Evolutionary conservation across 2,797 vertebrate genomes (phyloP).

Genomic region (Manis javanica): DNA sequence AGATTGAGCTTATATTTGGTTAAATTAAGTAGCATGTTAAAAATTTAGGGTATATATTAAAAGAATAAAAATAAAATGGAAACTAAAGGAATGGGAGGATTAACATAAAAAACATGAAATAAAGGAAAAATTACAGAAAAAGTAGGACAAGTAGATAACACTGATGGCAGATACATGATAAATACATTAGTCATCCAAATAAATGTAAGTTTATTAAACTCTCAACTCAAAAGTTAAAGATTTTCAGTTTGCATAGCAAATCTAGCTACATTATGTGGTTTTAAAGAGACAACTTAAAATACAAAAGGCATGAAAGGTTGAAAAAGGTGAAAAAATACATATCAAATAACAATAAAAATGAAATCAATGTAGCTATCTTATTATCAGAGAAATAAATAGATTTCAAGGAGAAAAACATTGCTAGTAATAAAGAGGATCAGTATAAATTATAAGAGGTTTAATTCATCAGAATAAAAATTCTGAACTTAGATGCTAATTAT

Average conservation of each 20-base stretch:
- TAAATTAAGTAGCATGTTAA: not conserved
- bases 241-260: not conserved
- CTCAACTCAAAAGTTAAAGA: not conserved
- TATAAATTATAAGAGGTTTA: not conserved
- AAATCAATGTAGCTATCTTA: not conserved
- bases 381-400: not conserved
- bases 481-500: not conserved
- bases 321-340: not conserved
- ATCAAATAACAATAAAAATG: not conserved
- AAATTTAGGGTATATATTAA: not conserved
- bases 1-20: not conserved
- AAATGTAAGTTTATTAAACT: not conserved
- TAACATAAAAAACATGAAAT: not conserved
- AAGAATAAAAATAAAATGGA: not conserved
- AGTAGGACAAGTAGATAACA: not conserved
- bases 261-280: not conserved
- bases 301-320: not conserved
- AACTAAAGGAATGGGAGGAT: not conserved
- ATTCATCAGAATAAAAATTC: not conserved
- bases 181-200: not conserved
- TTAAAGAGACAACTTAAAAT: not conserved
- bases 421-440: not conserved
- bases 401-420: not conserved
- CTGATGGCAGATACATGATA: not conserved
- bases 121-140: not conserved